Conservation (phyloP, 2,113 vertebrate genomes). For the Chinchilla lanigera region DNA sequence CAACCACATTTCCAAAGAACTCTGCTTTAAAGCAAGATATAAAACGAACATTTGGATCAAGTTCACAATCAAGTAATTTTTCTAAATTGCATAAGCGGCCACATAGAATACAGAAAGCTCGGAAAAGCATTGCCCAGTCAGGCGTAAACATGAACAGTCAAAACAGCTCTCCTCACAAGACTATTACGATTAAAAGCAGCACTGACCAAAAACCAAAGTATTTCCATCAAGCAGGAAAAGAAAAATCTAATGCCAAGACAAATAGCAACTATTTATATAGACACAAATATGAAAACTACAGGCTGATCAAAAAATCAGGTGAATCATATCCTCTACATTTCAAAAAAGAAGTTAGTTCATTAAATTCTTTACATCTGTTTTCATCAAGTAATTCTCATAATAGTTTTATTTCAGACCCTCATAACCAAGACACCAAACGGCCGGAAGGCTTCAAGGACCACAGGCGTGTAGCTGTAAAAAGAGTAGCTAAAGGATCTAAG, state of each 20-base stretch:
- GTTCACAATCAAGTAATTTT: conserved; percentile 87
- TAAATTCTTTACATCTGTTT: conserved; percentile 86
- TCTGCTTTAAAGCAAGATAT: conserved; percentile 90
- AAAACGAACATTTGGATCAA: conserved; percentile 87
- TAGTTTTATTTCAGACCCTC: conserved; percentile 88
- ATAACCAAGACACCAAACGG: conserved; percentile 84
- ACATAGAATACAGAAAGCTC: conserved; percentile 91
- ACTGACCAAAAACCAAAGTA: conserved; percentile 90
- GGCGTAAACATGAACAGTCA: conserved; percentile 86
- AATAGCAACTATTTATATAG: conserved; percentile 88
- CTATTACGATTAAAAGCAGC: conserved; percentile 88
- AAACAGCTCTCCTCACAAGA: conserved; percentile 87
- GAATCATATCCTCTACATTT: conserved; percentile 88
- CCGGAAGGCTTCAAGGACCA: conserved; percentile 86
- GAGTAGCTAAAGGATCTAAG: conserved; percentile 86
- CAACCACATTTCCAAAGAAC: conserved; percentile 91
- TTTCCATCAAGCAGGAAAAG: conserved; percentile 88
- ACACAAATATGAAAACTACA: conserved; percentile 87
- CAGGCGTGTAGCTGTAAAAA: conserved; percentile 87
- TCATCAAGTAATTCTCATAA: conserved; percentile 87
- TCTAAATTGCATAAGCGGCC: conserved; percentile 91
- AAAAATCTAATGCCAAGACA: conserved; percentile 89
- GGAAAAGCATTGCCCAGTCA: conserved; percentile 89
- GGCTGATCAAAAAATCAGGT: conserved; percentile 87
- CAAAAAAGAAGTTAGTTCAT: conserved; percentile 88